Conservation (phyloP, 53 echinoderm and acorn worm species). For the Echinometra lucunter region DNA sequence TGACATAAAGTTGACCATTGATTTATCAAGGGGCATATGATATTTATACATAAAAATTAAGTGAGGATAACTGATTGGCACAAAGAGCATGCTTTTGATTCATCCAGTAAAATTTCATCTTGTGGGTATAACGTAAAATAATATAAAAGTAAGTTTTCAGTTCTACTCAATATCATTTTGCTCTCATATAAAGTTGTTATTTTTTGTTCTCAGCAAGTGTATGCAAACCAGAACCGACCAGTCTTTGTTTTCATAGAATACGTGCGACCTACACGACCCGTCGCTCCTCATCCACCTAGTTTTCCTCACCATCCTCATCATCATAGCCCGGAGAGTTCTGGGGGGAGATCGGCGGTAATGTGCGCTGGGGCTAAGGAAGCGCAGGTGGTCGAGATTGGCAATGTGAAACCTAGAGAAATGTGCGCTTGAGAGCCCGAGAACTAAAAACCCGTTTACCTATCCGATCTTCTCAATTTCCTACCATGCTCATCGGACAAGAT, state of each 20-base stretch:
- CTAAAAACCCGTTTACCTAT: slow-evolving; percentile 60
- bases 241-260: neutral
- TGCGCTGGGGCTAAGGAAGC: slow-evolving; percentile 15
- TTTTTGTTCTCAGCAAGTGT: neutral
- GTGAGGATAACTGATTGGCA: too few species aligned
- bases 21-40: too few species aligned
- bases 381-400: slow-evolving; percentile 26
- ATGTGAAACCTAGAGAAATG: slow-evolving; percentile 15
- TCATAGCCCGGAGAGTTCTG: slow-evolving; percentile 15
- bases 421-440: slow-evolving; percentile 28
- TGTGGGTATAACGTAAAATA: too few species aligned
- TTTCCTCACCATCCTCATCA: slow-evolving; percentile 3
- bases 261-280: neutral
- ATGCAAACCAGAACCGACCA: neutral
- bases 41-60: too few species aligned
- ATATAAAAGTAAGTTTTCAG: neutral
- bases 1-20: too few species aligned
- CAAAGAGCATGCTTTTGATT: too few species aligned
- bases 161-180: neutral
- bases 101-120: too few species aligned
- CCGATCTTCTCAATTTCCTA: slow-evolving; percentile 60
- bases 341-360: slow-evolving; percentile 43
- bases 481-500: slow-evolving; percentile 14
- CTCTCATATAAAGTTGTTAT: neutral
- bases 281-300: neutral